These are phyloP conservation scores for Cantharis nigra DNA, from an alignment of 2,888 invertebrate genomes.

Conservation along the genomic window DNA sequence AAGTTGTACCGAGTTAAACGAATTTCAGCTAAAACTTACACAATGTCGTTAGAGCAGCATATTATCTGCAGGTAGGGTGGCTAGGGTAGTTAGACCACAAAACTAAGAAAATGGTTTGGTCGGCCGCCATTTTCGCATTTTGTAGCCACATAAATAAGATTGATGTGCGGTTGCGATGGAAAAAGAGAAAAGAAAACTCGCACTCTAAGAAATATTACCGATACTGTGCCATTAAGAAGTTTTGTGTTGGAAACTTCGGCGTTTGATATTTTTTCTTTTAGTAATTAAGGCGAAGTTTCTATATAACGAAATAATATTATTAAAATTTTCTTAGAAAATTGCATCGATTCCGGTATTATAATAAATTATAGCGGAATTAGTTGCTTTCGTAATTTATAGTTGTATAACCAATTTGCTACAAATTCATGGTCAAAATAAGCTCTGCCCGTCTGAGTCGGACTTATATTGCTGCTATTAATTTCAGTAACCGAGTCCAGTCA, in stretches of 20 bases:
- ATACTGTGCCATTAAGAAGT: not conserved
- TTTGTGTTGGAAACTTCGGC: not conserved
- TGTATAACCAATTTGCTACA: conserved; percentile 31
- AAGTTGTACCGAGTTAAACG: conserved; percentile 48
- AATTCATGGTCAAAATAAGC: conserved; percentile 50
- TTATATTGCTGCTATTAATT: conserved; percentile 58
- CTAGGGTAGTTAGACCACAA: conserved; percentile 59
- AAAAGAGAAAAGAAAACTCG: conserved; percentile 37
- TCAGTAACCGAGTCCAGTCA: conserved; percentile 47
- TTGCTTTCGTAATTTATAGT: conserved; percentile 24
- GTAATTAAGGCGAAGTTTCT: not conserved
- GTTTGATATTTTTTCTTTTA: not conserved
- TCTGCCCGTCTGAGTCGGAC: conserved; percentile 43
- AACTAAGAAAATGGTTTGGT: conserved; percentile 53
- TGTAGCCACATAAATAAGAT: conserved; percentile 58
- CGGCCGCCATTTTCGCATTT: conserved; percentile 52
- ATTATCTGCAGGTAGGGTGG: conserved; percentile 46
- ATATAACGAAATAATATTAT: not conserved
- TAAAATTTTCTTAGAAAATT: not conserved
- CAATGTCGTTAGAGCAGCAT: conserved; percentile 47
- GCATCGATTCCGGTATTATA: not conserved
- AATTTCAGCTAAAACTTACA: conserved; percentile 47
- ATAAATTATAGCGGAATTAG: conserved; percentile 9
- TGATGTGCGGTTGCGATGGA: conserved; percentile 50
- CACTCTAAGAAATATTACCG: conserved; percentile 23